Evolutionary conservation across 2,888 invertebrate species (phyloP), one percentile per base, ranked within the genome.

Genomic region (Drosophila peninsularis): DNA sequence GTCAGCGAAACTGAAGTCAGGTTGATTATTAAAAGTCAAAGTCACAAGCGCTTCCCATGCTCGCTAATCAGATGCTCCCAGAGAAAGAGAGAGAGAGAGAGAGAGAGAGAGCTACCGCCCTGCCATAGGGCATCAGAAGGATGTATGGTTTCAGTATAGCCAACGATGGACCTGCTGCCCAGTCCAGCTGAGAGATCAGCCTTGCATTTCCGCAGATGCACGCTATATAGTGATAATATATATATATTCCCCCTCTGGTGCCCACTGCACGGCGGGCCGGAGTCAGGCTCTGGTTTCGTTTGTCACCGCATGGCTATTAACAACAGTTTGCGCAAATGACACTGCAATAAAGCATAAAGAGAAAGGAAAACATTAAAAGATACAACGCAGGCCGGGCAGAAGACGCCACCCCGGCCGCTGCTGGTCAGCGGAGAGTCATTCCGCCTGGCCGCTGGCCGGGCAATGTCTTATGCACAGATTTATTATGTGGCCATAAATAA

Each of bases 401-500:
- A 61, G 45, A 30, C n/a, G 36, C 30, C 30, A 2, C 30, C 30
- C 10, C 30, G 10, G 30, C 27, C 6, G 27, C 27, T 30, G 30
- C n/a, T 50, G 49, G 34, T 50, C 49, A 44, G 42, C 52, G 7
- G 52, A 53, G 52, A 53, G 37, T 53, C 24, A n/a, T 55, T 44
- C 55, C 24, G 63, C 50, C 54, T 82, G 82, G 61, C 80, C 76
- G 58, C 27, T 66, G 80, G 82, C 42, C 88, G 57, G 74, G 77
- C 78, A 81, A 83, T 84, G 84, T 88, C 87, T 90, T 88, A 71
- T 77, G 84, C 80, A 72, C 84, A 90, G 90, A 90, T 90, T 90
- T 90, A 90, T 90, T 83, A 84, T 90, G 84, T 89, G 89, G 89
- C 89, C 89, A 90, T 90, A 90, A 89, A 90, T 90, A 90, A 90